A percentile compares a stretch with the other conserved stretches of the same genome.
These are phyloP conservation scores for Tupaia chinensis DNA, from an alignment of 2,113 vertebrate genomes.

Conservation along the genomic window DNA sequence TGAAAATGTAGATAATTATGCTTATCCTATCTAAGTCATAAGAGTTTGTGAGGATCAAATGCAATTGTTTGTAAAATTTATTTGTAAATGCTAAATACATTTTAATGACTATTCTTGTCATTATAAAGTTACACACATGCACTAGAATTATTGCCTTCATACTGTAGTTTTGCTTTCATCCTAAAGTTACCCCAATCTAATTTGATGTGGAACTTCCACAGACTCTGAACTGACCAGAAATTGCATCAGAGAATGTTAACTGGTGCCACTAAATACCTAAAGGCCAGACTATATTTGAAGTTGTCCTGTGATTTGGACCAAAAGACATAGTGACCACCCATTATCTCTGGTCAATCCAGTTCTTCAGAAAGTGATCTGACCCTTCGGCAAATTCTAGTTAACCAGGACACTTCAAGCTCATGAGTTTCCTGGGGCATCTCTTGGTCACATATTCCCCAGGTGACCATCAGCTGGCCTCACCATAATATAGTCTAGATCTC, in stretches of 20 bases:
- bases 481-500: not conserved
- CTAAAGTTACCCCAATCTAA: not conserved
- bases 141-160: not conserved
- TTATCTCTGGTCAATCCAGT: not conserved
- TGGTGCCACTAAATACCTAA: not conserved
- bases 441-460: not conserved
- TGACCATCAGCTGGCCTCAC: not conserved
- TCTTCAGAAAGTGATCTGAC: not conserved
- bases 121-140: not conserved
- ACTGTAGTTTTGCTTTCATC: not conserved
- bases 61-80: conserved; percentile 11
- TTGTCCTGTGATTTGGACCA: not conserved
- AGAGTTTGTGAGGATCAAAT: not conserved
- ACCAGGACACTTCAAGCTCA: not conserved
- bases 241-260: not conserved
- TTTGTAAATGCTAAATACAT: not conserved
- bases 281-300: not conserved
- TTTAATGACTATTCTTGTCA: not conserved
- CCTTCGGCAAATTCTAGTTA: not conserved
- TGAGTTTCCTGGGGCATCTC: not conserved
- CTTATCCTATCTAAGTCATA: not conserved
- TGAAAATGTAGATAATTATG: not conserved
- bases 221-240: not conserved
- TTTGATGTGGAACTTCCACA: not conserved
- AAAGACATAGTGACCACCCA: not conserved